A percentile compares a stretch with the other conserved stretches of the same genome.
Conservation (phyloP, 2,113 vertebrate species). For the Motacilla alba region DNA sequence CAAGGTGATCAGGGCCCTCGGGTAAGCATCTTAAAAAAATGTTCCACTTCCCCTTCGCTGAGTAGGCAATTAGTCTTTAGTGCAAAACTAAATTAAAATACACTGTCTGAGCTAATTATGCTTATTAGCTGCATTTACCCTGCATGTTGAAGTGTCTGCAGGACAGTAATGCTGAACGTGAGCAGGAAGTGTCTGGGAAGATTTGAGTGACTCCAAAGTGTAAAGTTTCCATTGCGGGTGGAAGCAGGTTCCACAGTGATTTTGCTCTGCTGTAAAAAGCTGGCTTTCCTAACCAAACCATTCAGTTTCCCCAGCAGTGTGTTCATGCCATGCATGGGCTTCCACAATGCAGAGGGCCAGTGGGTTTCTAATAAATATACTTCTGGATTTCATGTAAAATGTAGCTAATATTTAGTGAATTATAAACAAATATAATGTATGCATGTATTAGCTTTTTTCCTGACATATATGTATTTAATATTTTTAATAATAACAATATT, state of each 20-base stretch:
- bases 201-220: not conserved
- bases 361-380: not conserved
- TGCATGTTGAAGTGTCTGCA: conserved; percentile 69
- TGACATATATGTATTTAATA: not conserved
- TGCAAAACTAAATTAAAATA: conserved; percentile 51
- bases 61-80: conserved; percentile 61
- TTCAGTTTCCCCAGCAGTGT: not conserved
- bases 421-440: conserved; percentile 12
- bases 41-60: conserved; percentile 62
- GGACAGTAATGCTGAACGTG: conserved; percentile 23
- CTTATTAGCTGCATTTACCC: conserved; percentile 66
- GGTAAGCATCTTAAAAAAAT: conserved; percentile 87
- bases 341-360: conserved; percentile 3
- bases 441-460: conserved; percentile 19
- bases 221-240: not conserved
- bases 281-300: conserved; percentile 53
- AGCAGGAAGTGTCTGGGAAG: not conserved
- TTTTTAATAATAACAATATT: conserved; percentile 1
- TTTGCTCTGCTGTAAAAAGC: conserved; percentile 1
- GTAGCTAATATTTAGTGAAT: conserved; percentile 4
- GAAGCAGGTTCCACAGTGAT: not conserved
- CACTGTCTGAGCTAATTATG: conserved; percentile 63
- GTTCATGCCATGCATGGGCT: conserved; percentile 32
- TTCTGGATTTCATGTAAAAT: conserved; percentile 16
- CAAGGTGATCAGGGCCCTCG: conserved; percentile 98